A percentile compares a stretch with the other conserved stretches of the same genome.
Evolutionary conservation across 2,888 invertebrate genomes (phyloP).

Genomic region (Cactoblastis cactorum): DNA sequence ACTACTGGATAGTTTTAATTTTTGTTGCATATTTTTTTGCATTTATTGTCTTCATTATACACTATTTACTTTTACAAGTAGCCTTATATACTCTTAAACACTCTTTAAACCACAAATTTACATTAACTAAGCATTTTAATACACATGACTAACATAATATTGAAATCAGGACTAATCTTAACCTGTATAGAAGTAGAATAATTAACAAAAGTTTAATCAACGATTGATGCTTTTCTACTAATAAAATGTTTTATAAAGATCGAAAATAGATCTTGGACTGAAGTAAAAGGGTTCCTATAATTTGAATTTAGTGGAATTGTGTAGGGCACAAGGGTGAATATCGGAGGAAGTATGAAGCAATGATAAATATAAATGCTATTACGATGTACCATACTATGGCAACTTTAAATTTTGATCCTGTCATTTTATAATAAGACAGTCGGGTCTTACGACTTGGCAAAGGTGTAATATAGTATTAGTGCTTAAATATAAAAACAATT

Average conservation of each 20-base stretch:
- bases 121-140: background rate
- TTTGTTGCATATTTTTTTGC: slow-evolving; percentile 43
- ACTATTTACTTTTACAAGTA: background rate
- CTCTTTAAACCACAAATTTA: background rate
- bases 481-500: slow-evolving; percentile 31
- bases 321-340: slow-evolving; percentile 34
- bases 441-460: slow-evolving; percentile 12
- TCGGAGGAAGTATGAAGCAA: slow-evolving; percentile 36
- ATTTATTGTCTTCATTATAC: slow-evolving; percentile 36
- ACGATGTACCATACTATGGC: background rate
- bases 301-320: slow-evolving; percentile 55
- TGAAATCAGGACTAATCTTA: background rate
- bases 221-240: background rate
- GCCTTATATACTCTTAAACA: slow-evolving; percentile 14
- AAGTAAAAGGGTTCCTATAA: slow-evolving; percentile 72
- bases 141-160: background rate
- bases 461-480: slow-evolving; percentile 24
- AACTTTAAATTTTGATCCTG: background rate
- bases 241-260: slow-evolving; percentile 26
- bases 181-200: background rate
- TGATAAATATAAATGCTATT: slow-evolving; percentile 15
- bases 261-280: slow-evolving; percentile 64
- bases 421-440: slow-evolving; percentile 5
- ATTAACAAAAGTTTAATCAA: background rate
- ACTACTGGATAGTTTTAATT: slow-evolving; percentile 20